Conservation (phyloP, 2,888 invertebrate genomes). For the Apotomis turbidana region DNA sequence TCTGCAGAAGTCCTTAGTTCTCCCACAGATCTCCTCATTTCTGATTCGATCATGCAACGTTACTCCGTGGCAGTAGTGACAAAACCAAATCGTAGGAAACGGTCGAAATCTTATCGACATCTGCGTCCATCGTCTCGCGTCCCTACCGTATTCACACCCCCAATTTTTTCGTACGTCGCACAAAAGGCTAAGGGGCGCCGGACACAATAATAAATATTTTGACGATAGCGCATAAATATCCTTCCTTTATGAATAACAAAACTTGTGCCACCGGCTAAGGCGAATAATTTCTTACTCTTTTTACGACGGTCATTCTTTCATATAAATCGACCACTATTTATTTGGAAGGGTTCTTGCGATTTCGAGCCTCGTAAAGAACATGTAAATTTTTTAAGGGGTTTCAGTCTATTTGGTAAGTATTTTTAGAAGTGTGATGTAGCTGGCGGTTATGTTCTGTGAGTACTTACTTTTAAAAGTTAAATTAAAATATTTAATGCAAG, state of each 20-base stretch:
- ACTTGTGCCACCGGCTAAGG: constrained; percentile 70
- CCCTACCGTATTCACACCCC: constrained; percentile 74
- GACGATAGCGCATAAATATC: constrained; percentile 83
- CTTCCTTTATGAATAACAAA: constrained; percentile 82
- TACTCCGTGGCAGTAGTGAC: no score
- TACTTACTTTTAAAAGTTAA: background rate
- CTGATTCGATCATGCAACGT: no score
- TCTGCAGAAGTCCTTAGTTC: no score
- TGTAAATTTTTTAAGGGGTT: constrained; percentile 39
- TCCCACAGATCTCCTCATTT: no score
- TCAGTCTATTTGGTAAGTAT: constrained; percentile 17
- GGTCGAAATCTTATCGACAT: background rate
- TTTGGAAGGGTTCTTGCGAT: constrained; percentile 64
- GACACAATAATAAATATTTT: constrained; percentile 84
- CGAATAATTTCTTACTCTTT: constrained; percentile 71
- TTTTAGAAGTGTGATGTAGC: constrained; percentile 12
- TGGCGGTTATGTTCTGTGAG: background rate
- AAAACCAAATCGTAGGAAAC: background rate
- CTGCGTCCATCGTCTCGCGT: constrained; percentile 16
- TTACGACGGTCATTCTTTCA: constrained; percentile 77
- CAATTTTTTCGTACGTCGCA: constrained; percentile 74
- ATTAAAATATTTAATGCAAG: no score
- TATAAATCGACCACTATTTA: constrained; percentile 78
- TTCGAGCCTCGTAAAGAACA: constrained; percentile 57
- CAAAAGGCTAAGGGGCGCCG: constrained; percentile 77